phyloP scores from a whole-genome alignment of 1,140 invertebrate species.

The Aricia agestis region DNA sequence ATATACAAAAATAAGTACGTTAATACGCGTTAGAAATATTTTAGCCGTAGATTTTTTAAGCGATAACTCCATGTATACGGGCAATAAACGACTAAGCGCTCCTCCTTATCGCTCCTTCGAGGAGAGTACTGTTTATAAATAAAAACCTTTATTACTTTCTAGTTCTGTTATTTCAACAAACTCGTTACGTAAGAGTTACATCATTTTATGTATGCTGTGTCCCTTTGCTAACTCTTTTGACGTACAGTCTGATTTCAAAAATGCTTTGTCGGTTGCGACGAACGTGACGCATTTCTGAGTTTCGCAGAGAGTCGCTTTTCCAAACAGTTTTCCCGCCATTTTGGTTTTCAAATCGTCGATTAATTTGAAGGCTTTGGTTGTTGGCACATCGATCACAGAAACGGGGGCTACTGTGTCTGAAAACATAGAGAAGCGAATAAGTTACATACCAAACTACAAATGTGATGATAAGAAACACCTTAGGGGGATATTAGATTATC shows the following conservation, averaged over 20 bases:
- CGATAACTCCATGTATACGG: conserved; percentile 16
- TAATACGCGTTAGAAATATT: conserved; percentile 6
- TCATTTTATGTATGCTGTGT: conserved; percentile 54
- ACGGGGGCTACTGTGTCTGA: conserved; percentile 54
- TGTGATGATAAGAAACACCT: too few relatives aligned
- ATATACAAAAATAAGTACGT: conserved; percentile 1
- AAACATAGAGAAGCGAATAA: conserved; percentile 28
- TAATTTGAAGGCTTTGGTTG: conserved; percentile 55
- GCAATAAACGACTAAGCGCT: conserved; percentile 28
- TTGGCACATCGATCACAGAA: conserved; percentile 58
- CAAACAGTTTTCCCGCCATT: conserved; percentile 57
- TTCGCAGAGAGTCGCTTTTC: conserved; percentile 62
- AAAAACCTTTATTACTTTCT: conserved; percentile 21
- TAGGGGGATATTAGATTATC: too few relatives aligned
- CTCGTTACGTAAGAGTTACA: conserved; percentile 36
- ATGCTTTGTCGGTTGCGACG: conserved; percentile 50
- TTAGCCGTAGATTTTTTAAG: conserved; percentile 9
- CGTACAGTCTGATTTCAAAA: conserved; percentile 55
- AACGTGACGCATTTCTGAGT: conserved; percentile 55
- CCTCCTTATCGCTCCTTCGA: conserved; percentile 35
- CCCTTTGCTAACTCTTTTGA: conserved; percentile 47
- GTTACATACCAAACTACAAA: too few relatives aligned
- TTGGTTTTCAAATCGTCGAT: conserved; percentile 59
- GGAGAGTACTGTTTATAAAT: conserved; percentile 37
- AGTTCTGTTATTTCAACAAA: conserved; percentile 27